Evolutionary conservation across 2,113 vertebrate species (phyloP), one percentile per base, ranked within the genome.

Genomic region (Malurus melanocephalus): DNA sequence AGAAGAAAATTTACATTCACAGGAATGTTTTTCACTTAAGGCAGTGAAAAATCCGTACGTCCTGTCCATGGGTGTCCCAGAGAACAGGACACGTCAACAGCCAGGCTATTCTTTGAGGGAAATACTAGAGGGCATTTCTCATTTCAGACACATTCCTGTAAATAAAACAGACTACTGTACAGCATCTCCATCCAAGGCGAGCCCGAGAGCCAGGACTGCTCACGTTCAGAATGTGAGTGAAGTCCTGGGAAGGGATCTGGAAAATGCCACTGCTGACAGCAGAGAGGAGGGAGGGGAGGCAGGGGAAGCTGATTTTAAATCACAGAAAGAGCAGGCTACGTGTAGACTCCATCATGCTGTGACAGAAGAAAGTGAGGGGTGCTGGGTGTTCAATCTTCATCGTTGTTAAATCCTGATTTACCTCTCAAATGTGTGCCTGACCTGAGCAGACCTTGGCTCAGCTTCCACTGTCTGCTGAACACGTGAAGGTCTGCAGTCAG

Each of bases 111-210:
- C 73, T 91, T 49, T 21, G 9, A 53, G 46, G 32, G 49, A 75
- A 92, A 71, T 40, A 45, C 62, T 90, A 73, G 64, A 73, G 69
- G 48, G 45, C 53, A 91, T 93, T 92, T 92, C 74, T 94, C 74
- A 82, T 72, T 88, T 64, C 73, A 79, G 87, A 87, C 59, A 87
- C 57, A 28, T 82, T 94, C 74, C 67, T 94, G 80, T 96, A 95
- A 96, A 94, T 93, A 96, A 90, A 93, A 75, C 61, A 91, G 82
- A 88, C 91, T 95, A 94, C 93, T 94, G 92, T 91, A 76, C 89
- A 92, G 69, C 93, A 91, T 94, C 85, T 94, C 68, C 79, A 80
- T 85, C 83, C 77, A n/a, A 85, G 81, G 71, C 74, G 43, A 81
- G 77, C 62, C 72, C 0, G 1, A 92, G 68, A 93, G 72, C 80